These are phyloP conservation scores for Ormyrus labotus DNA, from an alignment of 2,888 invertebrate species.

Conservation along the genomic window DNA sequence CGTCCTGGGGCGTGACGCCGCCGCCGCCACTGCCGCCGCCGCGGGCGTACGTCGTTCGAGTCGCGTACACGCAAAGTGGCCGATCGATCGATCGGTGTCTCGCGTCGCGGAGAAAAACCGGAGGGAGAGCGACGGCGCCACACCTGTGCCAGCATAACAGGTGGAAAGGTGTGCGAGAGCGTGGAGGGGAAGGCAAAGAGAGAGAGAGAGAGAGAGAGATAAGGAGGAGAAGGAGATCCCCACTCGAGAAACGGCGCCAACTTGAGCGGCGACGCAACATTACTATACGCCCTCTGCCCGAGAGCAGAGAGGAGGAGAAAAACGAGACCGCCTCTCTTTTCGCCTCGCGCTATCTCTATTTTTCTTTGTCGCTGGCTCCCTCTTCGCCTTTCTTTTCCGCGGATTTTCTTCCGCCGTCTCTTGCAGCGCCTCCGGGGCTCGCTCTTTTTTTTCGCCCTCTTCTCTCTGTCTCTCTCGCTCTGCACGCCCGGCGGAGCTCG, in stretches of 20 bases:
- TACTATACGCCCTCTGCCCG: conserved; percentile 73
- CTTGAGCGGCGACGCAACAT: conserved; percentile 64
- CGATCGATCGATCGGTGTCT: conserved; percentile 17
- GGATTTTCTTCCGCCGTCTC: conserved; percentile 53
- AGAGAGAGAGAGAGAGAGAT: conserved; percentile 55
- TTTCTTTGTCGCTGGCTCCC: conserved; percentile 57
- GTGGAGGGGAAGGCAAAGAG: conserved; percentile 52
- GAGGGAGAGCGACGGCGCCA: conserved; percentile 28
- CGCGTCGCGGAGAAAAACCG: conserved; percentile 18
- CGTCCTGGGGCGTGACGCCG: conserved; percentile 32
- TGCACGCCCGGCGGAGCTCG: neutral
- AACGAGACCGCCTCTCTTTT: conserved; percentile 73
- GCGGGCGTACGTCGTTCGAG: neutral
- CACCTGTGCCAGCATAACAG: conserved; percentile 70
- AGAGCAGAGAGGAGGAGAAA: conserved; percentile 72
- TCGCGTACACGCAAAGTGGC: too few relatives aligned
- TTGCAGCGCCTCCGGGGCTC: conserved; percentile 3
- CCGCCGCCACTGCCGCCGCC: neutral
- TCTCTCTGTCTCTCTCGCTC: neutral
- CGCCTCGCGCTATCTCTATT: conserved; percentile 58
- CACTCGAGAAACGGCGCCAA: conserved; percentile 63
- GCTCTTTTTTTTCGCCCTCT: neutral
- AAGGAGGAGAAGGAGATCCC: conserved; percentile 65
- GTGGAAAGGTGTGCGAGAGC: conserved; percentile 66
- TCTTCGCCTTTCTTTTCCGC: conserved; percentile 20